Evolutionary conservation across 2,797 vertebrate species (phyloP).

Genomic region (Acrossocheilus fasciatus): DNA sequence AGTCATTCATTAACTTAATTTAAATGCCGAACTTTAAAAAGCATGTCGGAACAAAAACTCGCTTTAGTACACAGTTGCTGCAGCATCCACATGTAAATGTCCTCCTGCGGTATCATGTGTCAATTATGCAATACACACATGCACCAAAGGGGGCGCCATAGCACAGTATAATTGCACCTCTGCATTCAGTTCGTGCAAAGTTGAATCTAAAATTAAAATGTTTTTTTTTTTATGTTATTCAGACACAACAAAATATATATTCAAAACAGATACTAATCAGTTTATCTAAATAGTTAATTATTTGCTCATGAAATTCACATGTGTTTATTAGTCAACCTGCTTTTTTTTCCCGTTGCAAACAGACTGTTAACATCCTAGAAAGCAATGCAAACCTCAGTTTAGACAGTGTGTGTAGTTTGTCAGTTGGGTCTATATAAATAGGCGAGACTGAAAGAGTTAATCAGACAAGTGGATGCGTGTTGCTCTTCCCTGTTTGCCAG

Average conservation of each 20-base stretch:
- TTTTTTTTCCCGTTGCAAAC: not conserved
- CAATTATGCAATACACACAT: not conserved
- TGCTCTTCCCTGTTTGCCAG: conserved; percentile 38
- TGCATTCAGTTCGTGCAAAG: conserved; percentile 5
- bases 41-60: not conserved
- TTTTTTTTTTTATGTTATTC: not conserved
- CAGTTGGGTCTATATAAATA: conserved; percentile 1
- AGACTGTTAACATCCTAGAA: not conserved
- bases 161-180: not conserved
- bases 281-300: not conserved
- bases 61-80: not conserved
- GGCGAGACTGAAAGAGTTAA: conserved; percentile 42
- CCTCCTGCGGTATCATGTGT: conserved; percentile 15
- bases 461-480: conserved; percentile 33
- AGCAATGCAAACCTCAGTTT: not conserved
- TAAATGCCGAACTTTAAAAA: not conserved
- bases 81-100: conserved; percentile 9
- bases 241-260: not conserved
- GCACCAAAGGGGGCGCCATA: not conserved
- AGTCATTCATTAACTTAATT: not conserved
- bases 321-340: no score
- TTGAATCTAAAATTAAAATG: not conserved
- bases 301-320: not conserved
- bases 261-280: not conserved
- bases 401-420: not conserved